phyloP scores from a whole-genome alignment of 2,797 vertebrate genomes.

The Steatocranus sp. region DNA sequence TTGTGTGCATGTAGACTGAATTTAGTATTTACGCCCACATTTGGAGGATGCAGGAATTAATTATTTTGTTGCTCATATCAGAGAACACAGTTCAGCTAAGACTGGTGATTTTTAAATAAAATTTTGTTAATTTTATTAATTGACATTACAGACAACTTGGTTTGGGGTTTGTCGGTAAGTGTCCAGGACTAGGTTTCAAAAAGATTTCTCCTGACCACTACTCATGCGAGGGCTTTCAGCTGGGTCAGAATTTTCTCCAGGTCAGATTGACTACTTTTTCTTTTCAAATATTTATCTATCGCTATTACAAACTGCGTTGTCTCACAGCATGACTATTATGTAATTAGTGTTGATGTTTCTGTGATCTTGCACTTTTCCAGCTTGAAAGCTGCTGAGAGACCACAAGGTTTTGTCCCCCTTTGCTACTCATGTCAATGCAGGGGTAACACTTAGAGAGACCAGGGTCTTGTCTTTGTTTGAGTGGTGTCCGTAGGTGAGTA shows the following conservation, averaged over 20 bases:
- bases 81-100: not conserved
- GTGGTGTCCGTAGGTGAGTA: too few species aligned
- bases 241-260: not conserved
- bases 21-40: not conserved
- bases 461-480: too few species aligned
- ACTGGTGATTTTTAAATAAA: not conserved
- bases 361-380: too few species aligned
- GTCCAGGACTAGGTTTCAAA: not conserved
- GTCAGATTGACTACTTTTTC: not conserved
- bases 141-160: not conserved
- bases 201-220: not conserved
- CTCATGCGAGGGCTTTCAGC: accelerated
- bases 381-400: too few species aligned
- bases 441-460: too few species aligned
- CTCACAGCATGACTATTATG: not conserved
- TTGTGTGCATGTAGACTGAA: not conserved
- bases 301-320: not conserved
- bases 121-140: not conserved
- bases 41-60: not conserved
- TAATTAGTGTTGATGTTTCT: too few species aligned
- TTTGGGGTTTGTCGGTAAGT: not conserved
- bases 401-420: too few species aligned
- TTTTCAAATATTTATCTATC: not conserved
- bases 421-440: too few species aligned
- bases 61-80: not conserved